Evolutionary conservation across 2,113 vertebrate species (phyloP).

Genomic region (Hirundichthys speculiger): DNA sequence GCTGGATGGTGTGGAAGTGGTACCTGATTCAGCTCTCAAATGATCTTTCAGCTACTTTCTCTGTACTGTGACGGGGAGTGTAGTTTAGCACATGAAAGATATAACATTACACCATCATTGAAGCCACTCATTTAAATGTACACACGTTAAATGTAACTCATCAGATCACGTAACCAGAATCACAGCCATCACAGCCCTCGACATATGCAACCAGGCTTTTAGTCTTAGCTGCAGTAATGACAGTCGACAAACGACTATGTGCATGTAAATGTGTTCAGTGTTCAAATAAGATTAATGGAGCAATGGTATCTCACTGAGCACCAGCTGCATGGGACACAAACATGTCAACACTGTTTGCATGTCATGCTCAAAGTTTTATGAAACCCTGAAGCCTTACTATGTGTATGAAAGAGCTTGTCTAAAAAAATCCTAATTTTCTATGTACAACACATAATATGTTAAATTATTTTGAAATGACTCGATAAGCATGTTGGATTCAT

Average conservation of each 20-base stretch:
- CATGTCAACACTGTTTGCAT: conserved; percentile 47
- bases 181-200: conserved; percentile 4
- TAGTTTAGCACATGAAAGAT: not conserved
- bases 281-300: conserved; percentile 23
- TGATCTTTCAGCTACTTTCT: not conserved
- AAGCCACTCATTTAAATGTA: not conserved
- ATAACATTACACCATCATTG: not conserved
- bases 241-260: conserved; percentile 21
- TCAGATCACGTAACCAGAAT: conserved; percentile 9
- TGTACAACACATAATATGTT: conserved; percentile 48
- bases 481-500: conserved; percentile 21
- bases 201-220: conserved; percentile 61
- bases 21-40: not conserved
- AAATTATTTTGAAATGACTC: conserved; percentile 24
- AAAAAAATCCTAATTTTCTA: conserved; percentile 42
- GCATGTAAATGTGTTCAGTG: conserved; percentile 47
- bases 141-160: not conserved
- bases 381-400: conserved; percentile 77
- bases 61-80: not conserved
- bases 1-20: not conserved
- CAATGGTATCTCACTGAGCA: conserved; percentile 13
- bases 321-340: conserved; percentile 43
- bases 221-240: conserved; percentile 30
- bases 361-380: conserved; percentile 44
- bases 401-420: conserved; percentile 11